A percentile compares a stretch with the other conserved stretches of the same genome.
Evolutionary conservation across 1,140 invertebrate genomes (phyloP).

Genomic region (Tenebrio molitor): DNA sequence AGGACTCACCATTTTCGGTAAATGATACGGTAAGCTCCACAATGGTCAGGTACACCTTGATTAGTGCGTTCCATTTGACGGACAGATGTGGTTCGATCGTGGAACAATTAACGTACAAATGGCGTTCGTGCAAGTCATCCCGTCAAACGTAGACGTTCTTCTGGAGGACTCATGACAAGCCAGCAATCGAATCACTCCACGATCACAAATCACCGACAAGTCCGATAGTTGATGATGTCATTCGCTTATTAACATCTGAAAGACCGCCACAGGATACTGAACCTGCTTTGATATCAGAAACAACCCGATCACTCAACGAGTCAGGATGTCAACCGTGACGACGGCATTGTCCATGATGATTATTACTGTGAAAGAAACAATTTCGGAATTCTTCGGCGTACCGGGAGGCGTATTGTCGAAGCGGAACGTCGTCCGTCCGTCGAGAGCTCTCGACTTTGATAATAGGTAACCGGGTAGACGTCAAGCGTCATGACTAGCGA

Average conservation of each 20-base stretch:
- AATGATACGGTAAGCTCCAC: too few species aligned
- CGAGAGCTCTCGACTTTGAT: not conserved
- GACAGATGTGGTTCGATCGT: conserved; percentile 25
- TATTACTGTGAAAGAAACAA: not conserved
- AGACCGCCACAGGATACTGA: conserved; percentile 32
- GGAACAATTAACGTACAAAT: conserved; percentile 30
- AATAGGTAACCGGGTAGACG: conserved; percentile 45
- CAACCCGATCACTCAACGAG: conserved; percentile 28
- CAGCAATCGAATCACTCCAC: conserved; percentile 37
- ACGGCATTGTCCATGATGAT: conserved; percentile 5
- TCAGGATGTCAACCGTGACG: conserved; percentile 37
- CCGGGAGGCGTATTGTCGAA: not conserved
- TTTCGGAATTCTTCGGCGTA: not conserved
- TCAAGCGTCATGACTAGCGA: conserved; percentile 59
- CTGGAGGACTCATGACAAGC: conserved; percentile 17
- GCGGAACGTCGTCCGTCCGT: not conserved
- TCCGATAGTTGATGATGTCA: conserved; percentile 43
- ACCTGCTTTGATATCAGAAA: conserved; percentile 18
- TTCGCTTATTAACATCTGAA: conserved; percentile 45
- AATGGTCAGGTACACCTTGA: not conserved
- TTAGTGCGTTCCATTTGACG: conserved; percentile 13
- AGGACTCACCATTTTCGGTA: too few species aligned
- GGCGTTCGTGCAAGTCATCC: conserved; percentile 30
- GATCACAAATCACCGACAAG: conserved; percentile 42
- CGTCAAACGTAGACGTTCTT: conserved; percentile 20